These are phyloP conservation scores for Halcyon malimbica DNA, from an alignment of 2,113 vertebrate genomes.

Conservation along the genomic window DNA sequence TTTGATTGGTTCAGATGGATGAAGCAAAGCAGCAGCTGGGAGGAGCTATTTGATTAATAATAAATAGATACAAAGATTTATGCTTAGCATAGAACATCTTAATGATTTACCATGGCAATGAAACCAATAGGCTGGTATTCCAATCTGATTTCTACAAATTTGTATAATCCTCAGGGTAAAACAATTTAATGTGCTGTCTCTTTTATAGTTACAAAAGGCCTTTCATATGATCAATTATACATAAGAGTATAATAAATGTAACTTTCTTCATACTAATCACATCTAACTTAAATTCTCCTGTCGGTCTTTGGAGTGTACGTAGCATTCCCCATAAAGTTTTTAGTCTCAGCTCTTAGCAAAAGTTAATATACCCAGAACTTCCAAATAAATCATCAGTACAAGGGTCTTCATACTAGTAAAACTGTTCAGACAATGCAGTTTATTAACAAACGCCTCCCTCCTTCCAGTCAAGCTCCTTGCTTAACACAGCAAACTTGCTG, in stretches of 20 bases:
- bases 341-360: conserved; percentile 80
- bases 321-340: conserved; percentile 83
- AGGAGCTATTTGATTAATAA: conserved; percentile 76
- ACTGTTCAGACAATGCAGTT: conserved; percentile 69
- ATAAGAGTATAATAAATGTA: conserved; percentile 86
- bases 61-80: conserved; percentile 77
- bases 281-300: conserved; percentile 83
- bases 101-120: conserved; percentile 81
- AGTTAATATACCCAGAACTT: conserved; percentile 82
- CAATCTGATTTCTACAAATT: conserved; percentile 79
- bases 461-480: conserved; percentile 42
- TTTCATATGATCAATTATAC: conserved; percentile 86
- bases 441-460: conserved; percentile 58
- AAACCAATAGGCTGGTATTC: conserved; percentile 80
- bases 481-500: conserved; percentile 14
- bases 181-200: conserved; percentile 86
- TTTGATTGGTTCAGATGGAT: conserved; percentile 65
- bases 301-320: conserved; percentile 78
- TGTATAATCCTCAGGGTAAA: conserved; percentile 84
- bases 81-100: conserved; percentile 76
- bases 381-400: conserved; percentile 74
- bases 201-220: conserved; percentile 86
- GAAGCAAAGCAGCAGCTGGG: conserved; percentile 70
- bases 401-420: conserved; percentile 67
- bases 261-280: conserved; percentile 85